Base-by-base conservation (phyloP, 2,888 invertebrate genomes). In the Onthophagus sagittarius region DNA sequence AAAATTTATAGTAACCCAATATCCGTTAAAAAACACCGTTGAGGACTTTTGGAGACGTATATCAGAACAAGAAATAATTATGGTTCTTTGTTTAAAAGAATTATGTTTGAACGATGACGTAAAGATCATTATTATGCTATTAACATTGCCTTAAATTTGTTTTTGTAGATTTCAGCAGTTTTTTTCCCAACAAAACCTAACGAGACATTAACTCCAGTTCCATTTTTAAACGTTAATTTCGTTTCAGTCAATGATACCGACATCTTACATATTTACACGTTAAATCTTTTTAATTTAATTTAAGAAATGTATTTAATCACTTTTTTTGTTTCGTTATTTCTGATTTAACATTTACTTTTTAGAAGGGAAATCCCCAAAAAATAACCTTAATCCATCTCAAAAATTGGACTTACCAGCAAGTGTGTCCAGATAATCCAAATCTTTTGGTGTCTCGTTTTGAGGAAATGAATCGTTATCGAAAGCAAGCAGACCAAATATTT, bases 11-110 rank as follows among this genome's bases (percentile, higher is more conserved):
- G 85, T 85, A 0, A 85, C 87, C 0, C 86, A 87, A 76, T 82
- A 85, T 63, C 87, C 88, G 0, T 72, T 87, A 76, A 83, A 84
- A 84, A 0, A 82, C n/a, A 87, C 87, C 1, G 71, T 85, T 1
- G 81, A 80, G 5, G 87, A 87, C 79, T 87, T 87, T 75, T 87
- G 87, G 87, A 82, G 86, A 76, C 79, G 87, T 80, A 78, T 87
- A 0, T 78, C 81, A 1, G 86, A 87, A 72, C 80, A 83, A 39
- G 80, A 84, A 71, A 79, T 84, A n/a, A 80, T 81, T 67, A 79
- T 85, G 0, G 82, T 87, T 32, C 78, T 87, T 0, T 83, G 84
- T 62, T 76, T 87, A 7, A 86, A 87, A 73, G 81, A 81, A n/a
- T 81, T 85, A 6, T 79, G 85, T 76, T 70, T 77, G 13, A 76